Evolutionary conservation across 2,888 invertebrate genomes (phyloP), one percentile per base, ranked within the genome.

Genomic region (Drosophila kambysellisi): DNA sequence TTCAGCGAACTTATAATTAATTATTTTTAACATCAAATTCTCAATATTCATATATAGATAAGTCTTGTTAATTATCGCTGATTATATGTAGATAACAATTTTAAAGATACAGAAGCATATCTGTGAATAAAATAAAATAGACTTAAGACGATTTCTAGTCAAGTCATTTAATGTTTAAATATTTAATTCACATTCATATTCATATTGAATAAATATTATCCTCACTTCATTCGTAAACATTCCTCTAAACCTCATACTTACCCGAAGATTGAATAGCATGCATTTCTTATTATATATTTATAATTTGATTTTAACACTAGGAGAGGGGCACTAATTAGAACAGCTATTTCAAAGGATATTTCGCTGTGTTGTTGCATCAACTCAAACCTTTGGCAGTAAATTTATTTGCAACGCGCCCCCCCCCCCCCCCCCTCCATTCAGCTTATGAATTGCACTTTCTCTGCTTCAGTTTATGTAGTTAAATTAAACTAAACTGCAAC

Each of bases 371-470:
- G 25, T 39, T 30, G 15, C 3, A 15, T 17, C n/a, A 20, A 8
- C 7, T n/a, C n/a, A 20, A 63, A 51, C 46, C 60, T 74, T 63
- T 61, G 20, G 20, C 5, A 1, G 56, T 30, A n/a, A 39, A 56
- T 39, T 48, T 74, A 81, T 85, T 74, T 83, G 17, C 63, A 54
- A 50, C 50, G 43, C 20, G 58, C 56, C 37, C 37, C 30, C 59
- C 41, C 25, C 30, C 53, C 37, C 25, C 15, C 30, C 59, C 41
- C 25, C 30, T 53, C 37, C 25, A 12, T 41, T 61, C 54, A 75
- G 76, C 78, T 78, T 77, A 78, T 81, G 82, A 86, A 83, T 81
- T 81, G 84, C 73, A 75, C 74, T 83, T 70, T 56, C 57, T 54
- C 20, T 60, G 69, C 66, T 58, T 30, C 57, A 56, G 30, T 50